Evolutionary conservation across 2,888 invertebrate genomes (phyloP).

Genomic region (Linyphia triangularis): DNA sequence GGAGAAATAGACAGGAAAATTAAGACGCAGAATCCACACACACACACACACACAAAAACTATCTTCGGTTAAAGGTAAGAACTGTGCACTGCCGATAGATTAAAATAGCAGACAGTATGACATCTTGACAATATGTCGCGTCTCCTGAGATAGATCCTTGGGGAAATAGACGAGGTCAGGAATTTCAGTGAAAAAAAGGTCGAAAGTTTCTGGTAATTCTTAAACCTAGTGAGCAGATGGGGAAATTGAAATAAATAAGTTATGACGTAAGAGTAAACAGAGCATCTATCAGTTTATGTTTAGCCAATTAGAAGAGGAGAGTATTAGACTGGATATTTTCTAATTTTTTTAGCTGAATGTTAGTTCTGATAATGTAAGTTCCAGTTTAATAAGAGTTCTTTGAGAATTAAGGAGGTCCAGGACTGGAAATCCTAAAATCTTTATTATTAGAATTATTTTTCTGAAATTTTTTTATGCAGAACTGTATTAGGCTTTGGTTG

Average conservation of each 20-base stretch:
- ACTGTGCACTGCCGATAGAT: slow-evolving; percentile 41
- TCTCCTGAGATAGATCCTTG: slow-evolving; percentile 30
- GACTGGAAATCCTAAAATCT: too few species aligned
- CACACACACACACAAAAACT: not conserved
- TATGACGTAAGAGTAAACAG: not conserved
- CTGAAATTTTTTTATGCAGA: too few species aligned
- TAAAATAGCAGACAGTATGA: slow-evolving; percentile 42
- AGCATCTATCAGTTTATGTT: too few species aligned
- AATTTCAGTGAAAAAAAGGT: not conserved
- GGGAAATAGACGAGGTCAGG: slow-evolving; percentile 19
- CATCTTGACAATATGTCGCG: slow-evolving; percentile 41
- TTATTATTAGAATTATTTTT: too few species aligned
- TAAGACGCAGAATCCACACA: slow-evolving; percentile 22
- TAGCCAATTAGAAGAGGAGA: too few species aligned
- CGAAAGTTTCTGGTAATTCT: not conserved
- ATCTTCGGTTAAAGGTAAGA: not conserved
- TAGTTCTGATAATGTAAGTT: too few species aligned
- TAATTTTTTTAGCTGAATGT: too few species aligned
- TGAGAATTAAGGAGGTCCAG: too few species aligned
- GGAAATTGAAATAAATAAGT: not conserved
- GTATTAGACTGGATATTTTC: too few species aligned
- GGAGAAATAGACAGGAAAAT: slow-evolving; percentile 33
- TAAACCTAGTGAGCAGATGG: not conserved
- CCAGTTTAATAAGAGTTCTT: too few species aligned
- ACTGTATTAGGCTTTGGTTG: too few species aligned